Conservation (phyloP, 2,113 vertebrate genomes). For the Bubo scandiacus region DNA sequence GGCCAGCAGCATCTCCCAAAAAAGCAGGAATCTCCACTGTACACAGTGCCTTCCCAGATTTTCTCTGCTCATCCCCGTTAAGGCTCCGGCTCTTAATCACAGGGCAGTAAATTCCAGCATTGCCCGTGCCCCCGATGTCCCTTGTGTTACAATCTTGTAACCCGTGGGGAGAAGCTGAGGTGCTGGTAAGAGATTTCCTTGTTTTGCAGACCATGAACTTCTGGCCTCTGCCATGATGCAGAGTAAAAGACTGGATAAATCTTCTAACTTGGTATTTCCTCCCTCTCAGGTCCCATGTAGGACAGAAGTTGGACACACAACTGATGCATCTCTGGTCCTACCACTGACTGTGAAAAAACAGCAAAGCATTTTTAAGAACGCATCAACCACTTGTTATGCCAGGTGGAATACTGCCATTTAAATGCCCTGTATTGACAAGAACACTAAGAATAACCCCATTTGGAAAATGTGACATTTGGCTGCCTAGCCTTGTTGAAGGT, state of each 20-base stretch:
- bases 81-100: background rate
- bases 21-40: rapidly evolving
- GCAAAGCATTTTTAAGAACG: background rate
- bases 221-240: rapidly evolving
- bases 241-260: background rate
- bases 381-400: no score
- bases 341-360: background rate
- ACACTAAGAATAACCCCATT: background rate
- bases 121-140: rapidly evolving
- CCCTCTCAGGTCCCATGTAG: background rate
- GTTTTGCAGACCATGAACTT: background rate
- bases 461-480: background rate
- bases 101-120: rapidly evolving
- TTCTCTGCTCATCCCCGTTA: background rate
- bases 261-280: background rate
- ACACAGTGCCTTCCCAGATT: background rate
- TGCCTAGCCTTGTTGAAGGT: background rate
- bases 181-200: background rate
- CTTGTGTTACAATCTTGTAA: rapidly evolving
- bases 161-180: background rate
- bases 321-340: background rate
- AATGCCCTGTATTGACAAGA: background rate
- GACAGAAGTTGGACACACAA: background rate
- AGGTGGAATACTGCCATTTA: background rate
- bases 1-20: background rate